Percentiles rank a stretch among this genome's conserved stretches.
Conservation (phyloP, 2,797 vertebrate genomes). For the Microchirus variegatus region DNA sequence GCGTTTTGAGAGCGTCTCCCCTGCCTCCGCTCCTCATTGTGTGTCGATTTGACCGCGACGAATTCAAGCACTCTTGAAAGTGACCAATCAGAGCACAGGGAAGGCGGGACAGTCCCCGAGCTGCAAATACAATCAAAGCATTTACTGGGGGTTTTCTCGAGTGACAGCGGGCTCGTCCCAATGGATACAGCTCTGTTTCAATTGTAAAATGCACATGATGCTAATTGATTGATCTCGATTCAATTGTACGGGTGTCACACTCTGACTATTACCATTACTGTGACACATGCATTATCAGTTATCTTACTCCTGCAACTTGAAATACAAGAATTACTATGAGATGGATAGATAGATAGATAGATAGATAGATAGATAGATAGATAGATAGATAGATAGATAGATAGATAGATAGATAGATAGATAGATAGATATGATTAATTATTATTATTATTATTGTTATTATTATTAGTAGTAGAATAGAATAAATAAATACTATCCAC, state of each 20-base stretch:
- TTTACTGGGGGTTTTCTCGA: slow-evolving; percentile 71
- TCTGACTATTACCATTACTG: background rate
- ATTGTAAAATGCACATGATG: slow-evolving; percentile 75
- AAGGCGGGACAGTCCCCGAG: slow-evolving; percentile 64
- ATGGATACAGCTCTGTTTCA: slow-evolving; percentile 66
- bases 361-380: no score
- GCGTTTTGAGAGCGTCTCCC: slow-evolving; percentile 81
- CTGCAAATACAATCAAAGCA: slow-evolving; percentile 78
- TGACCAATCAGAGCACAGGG: slow-evolving; percentile 37
- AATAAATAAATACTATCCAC: no score
- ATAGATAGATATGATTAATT: no score
- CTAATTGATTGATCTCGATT: slow-evolving; percentile 69
- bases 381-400: no score
- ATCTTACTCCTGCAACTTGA: background rate
- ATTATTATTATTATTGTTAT: no score
- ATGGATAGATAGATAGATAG: no score
- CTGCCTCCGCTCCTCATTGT: slow-evolving; percentile 87
- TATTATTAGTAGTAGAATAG: no score
- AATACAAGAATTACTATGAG: no score
- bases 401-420: no score
- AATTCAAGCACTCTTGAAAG: slow-evolving; percentile 53
- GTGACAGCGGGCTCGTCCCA: slow-evolving; percentile 74
- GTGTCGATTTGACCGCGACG: slow-evolving; percentile 81
- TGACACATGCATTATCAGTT: background rate
- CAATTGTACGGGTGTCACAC: slow-evolving; percentile 10